phyloP scores from a whole-genome alignment of 2,113 vertebrate species.

The Barnardius zonarius region DNA sequence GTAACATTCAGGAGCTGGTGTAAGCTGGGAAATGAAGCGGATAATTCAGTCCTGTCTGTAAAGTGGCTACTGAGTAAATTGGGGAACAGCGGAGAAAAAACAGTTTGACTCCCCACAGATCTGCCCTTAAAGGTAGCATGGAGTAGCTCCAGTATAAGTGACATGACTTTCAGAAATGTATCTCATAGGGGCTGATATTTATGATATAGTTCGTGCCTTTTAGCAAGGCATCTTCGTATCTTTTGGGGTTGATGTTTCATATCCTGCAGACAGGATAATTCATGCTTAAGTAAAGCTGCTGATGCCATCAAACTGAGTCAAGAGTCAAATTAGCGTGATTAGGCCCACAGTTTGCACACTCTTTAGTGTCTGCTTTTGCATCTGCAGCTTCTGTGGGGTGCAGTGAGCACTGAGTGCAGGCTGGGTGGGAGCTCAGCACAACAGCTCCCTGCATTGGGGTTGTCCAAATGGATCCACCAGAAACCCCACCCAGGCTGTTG shows the following conservation, averaged over 20 bases:
- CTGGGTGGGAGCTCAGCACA: neutral
- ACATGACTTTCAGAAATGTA: neutral
- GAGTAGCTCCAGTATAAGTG: neutral
- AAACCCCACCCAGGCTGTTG: accelerated
- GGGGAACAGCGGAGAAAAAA: neutral
- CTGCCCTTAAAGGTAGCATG: neutral
- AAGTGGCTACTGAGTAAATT: neutral
- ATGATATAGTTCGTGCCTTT: neutral
- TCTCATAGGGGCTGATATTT: neutral
- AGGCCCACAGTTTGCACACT: neutral
- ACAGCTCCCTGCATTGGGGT: neutral
- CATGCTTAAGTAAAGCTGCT: neutral
- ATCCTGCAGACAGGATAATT: neutral
- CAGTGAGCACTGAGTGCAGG: neutral
- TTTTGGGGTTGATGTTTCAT: neutral
- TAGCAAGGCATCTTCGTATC: neutral
- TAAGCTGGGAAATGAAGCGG: neutral
- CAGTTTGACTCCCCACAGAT: neutral
- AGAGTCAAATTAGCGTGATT: neutral
- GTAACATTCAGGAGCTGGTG: neutral
- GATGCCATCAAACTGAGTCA: neutral
- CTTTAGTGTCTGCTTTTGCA: neutral
- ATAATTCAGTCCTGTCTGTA: neutral
- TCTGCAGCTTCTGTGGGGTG: neutral
- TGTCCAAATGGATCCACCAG: neutral